Conservation (phyloP, 2,888 invertebrate species). For the Notodonta dromedarius region DNA sequence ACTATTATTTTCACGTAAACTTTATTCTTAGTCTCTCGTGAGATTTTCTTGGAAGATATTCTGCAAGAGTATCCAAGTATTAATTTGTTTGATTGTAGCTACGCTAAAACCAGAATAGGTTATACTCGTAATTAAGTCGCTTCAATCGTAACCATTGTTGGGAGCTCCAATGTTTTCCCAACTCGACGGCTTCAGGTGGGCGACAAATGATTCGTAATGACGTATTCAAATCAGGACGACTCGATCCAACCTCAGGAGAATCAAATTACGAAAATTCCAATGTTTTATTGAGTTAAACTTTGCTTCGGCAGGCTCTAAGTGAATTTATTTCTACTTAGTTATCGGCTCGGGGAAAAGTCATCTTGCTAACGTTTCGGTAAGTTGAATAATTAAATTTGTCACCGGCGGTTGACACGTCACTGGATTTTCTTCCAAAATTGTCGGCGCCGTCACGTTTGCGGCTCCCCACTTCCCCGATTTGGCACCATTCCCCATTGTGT, state of each 20-base stretch:
- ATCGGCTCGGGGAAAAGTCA: constrained; percentile 80
- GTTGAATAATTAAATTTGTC: constrained; percentile 84
- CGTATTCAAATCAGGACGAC: constrained; percentile 76
- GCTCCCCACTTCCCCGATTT: constrained; percentile 42
- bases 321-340: constrained; percentile 84
- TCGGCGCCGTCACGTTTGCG: constrained; percentile 74
- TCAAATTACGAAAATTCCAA: constrained; percentile 81
- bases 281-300: constrained; percentile 83
- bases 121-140: neutral
- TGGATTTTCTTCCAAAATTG: constrained; percentile 77
- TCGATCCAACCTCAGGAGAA: constrained; percentile 73
- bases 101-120: neutral
- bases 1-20: no score
- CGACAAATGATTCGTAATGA: constrained; percentile 73
- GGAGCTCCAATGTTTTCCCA: constrained; percentile 20
- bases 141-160: neutral
- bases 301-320: constrained; percentile 80
- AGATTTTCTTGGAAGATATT: constrained; percentile 1
- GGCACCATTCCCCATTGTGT: constrained; percentile 63
- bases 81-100: neutral
- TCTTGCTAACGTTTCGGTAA: constrained; percentile 82
- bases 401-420: constrained; percentile 80
- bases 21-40: no score
- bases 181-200: constrained; percentile 36
- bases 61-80: neutral